Evolutionary conservation across 2,797 vertebrate species (phyloP).

Genomic region (Rousettus madagascariensis): DNA sequence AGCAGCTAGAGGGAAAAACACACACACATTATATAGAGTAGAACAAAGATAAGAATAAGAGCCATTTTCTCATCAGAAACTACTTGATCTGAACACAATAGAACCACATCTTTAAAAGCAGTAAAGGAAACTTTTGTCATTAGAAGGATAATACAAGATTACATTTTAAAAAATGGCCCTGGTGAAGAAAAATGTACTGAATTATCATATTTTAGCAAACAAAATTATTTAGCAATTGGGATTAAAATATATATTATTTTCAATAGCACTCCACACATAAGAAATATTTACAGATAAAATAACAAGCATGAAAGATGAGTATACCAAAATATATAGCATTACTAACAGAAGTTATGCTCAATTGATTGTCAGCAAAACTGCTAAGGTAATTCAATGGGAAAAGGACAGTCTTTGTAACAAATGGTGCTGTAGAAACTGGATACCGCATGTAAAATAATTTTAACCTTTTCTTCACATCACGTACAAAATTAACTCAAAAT

Average conservation of each 20-base stretch:
- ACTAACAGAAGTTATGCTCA: not conserved
- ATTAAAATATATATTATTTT: not conserved
- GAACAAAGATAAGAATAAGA: not conserved
- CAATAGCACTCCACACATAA: not conserved
- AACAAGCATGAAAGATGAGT: not conserved
- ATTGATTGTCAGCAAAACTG: not conserved
- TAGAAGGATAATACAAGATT: not conserved
- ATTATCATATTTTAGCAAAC: not conserved
- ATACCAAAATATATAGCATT: not conserved
- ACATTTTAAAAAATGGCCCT: not conserved
- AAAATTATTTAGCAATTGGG: not conserved
- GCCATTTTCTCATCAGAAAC: not conserved
- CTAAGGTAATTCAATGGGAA: not conserved
- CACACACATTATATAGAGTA: not conserved
- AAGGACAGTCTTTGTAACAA: not conserved
- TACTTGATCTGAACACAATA: not conserved
- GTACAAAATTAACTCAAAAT: not conserved
- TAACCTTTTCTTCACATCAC: not conserved
- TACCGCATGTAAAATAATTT: not conserved
- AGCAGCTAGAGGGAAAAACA: not conserved
- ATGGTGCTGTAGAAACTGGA: not conserved
- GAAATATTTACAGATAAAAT: not conserved
- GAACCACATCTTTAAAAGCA: not conserved
- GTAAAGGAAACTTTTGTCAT: not conserved
- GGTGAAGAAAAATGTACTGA: not conserved